phyloP scores from a whole-genome alignment of 2,113 vertebrate species.

The Capreolus pygargus region DNA sequence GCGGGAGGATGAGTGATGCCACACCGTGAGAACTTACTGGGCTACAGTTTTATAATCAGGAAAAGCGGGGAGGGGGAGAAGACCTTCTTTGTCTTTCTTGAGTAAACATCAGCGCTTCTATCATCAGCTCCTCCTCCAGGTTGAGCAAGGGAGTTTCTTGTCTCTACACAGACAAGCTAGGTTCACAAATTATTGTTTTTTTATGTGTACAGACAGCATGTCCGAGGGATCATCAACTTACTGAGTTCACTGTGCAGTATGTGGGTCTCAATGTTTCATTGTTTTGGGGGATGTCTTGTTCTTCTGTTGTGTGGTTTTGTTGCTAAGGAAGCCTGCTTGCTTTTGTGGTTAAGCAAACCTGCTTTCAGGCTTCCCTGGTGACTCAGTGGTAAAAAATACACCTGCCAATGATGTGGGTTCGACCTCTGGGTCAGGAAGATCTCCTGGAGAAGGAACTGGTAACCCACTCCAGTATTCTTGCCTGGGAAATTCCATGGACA shows the following conservation, averaged over 20 bases:
- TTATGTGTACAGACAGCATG: not conserved
- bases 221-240: not conserved
- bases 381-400: not conserved
- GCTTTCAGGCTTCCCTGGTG: not conserved
- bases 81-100: not conserved
- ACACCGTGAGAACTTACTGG: not conserved
- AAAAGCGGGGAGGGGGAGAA: not conserved
- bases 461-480: not conserved
- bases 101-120: not conserved
- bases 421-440: not conserved
- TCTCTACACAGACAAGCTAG: not conserved
- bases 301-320: not conserved
- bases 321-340: not conserved
- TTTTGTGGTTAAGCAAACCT: not conserved
- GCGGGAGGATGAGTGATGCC: fast-evolving
- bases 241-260: not conserved
- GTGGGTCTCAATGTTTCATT: not conserved
- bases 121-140: not conserved
- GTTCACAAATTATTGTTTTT: not conserved
- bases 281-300: not conserved
- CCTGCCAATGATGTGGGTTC: not conserved
- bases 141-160: not conserved
- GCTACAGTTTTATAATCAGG: not conserved
- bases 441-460: not conserved
- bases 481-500: not conserved